Conservation (phyloP, 37 sponge, comb jelly and placozoan species). For the Beroe forskalii region DNA sequence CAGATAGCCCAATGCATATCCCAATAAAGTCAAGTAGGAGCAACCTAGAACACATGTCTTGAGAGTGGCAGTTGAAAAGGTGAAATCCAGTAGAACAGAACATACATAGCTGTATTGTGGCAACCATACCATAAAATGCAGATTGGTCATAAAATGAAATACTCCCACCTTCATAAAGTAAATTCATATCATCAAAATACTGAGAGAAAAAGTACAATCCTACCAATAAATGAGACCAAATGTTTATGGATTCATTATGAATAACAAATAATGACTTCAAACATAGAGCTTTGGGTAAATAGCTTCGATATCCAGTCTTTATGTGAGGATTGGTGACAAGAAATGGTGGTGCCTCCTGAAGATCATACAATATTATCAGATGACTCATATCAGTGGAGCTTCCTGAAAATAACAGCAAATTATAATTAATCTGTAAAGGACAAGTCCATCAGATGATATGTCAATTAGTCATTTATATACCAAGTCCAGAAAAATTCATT, state of each 20-base stretch:
- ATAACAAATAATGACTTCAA: constrained; percentile 1
- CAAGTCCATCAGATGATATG: no score
- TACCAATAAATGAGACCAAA: constrained; percentile 57
- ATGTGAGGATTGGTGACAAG: constrained; percentile 10
- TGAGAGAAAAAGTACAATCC: constrained; percentile 35
- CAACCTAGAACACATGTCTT: neutral
- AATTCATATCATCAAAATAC: neutral
- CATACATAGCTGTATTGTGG: constrained; percentile 24
- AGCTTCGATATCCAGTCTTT: constrained; percentile 42
- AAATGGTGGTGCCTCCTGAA: constrained; percentile 39
- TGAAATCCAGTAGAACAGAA: constrained; percentile 33
- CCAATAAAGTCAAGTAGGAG: constrained; percentile 27
- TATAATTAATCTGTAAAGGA: no score
- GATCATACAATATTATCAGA: constrained; percentile 8
- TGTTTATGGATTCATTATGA: constrained; percentile 35
- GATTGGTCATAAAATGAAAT: neutral
- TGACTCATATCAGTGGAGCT: constrained; percentile 53
- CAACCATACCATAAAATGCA: constrained; percentile 8
- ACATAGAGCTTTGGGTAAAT: constrained; percentile 8
- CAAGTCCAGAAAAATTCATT: no score
- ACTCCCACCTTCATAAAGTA: neutral
- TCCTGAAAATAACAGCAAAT: no score
- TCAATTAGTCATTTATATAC: no score
- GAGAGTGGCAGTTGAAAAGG: constrained; percentile 33
- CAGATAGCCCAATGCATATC: constrained; percentile 39